Conservation (phyloP, 2,797 vertebrate species). For the Eulemur mongoz region DNA sequence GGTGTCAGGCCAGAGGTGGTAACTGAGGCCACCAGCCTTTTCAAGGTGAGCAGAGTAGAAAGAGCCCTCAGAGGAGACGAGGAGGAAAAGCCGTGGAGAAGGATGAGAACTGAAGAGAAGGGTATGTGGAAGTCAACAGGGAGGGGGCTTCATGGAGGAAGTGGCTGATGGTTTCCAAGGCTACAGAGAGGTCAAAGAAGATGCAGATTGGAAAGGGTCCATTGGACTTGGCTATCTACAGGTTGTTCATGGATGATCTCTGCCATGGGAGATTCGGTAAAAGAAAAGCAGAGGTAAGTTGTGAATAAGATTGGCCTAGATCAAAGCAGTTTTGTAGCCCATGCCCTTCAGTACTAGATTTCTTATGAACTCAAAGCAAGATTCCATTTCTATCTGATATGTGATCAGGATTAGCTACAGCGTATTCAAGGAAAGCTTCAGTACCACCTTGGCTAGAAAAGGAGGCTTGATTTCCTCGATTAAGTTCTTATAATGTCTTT, state of each 20-base stretch:
- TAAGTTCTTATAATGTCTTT: not conserved
- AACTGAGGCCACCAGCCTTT: not conserved
- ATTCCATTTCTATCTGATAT: not conserved
- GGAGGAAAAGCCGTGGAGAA: not conserved
- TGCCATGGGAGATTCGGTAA: not conserved
- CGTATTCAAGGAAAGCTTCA: not conserved
- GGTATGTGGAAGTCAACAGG: not conserved
- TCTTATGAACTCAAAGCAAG: not conserved
- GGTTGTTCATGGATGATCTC: not conserved
- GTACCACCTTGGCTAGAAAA: not conserved
- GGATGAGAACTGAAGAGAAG: not conserved
- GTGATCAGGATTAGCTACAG: not conserved
- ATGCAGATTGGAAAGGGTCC: not conserved
- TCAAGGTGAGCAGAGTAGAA: not conserved
- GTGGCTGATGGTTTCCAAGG: not conserved
- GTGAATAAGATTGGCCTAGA: not conserved
- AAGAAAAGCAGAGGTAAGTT: not conserved
- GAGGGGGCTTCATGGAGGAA: not conserved
- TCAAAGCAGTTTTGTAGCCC: not conserved
- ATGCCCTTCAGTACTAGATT: not conserved
- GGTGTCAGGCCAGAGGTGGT: not conserved
- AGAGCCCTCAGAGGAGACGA: not conserved
- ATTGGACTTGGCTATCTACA: not conserved
- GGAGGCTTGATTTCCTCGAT: not conserved
- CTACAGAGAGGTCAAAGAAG: not conserved